Evolutionary conservation across 2,113 vertebrate species (phyloP), one percentile per base, ranked within the genome.

Genomic region (Microtus ochrogaster): DNA sequence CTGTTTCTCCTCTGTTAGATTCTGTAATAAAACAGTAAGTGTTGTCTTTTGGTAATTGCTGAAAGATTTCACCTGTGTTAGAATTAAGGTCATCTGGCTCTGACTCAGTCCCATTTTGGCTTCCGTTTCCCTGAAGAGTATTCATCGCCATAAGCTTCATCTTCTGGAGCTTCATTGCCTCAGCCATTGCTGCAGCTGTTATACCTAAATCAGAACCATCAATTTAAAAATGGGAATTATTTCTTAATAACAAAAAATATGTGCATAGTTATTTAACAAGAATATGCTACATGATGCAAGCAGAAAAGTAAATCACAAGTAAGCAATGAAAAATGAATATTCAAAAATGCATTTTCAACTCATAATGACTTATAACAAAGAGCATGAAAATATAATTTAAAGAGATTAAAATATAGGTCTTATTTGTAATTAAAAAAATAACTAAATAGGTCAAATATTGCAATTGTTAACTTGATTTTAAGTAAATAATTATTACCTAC

Each of bases 61-160:
- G 36, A 84, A 88, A 58, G 83, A 12, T 94, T 95, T 96, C 74
- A 99, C 99, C 99, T 98, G 99, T 98, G 58, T 99, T 99, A 79
- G 99, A 99, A 97, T 99, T 99, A 86, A 99, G 98, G 93, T 99
- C 99, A 24, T 99, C 99, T 9, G 99, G 99, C 94, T 99, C 99
- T 0, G 99, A 99, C 97, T 99, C 99, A 0, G 98, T 98, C 44
- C 99, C 98, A 39, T 99, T 99, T 94, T 99, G 99, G 98, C 98
- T 99, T 96, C 98, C 98, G 85, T 98, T 98, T 95, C 99, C 99
- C 65, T 99, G 99, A n/a, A 99, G 98, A 90, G 98, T 99, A 92
- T 99, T 99, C 98, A 99, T 99, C 92, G 99, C 98, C 98, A 99
- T 99, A 76, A 99, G 98, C 88, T 99, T 99, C 99, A 99, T 99